These are phyloP conservation scores for Papilio helenus DNA, from an alignment of 1,140 invertebrate genomes.

Conservation along the genomic window DNA sequence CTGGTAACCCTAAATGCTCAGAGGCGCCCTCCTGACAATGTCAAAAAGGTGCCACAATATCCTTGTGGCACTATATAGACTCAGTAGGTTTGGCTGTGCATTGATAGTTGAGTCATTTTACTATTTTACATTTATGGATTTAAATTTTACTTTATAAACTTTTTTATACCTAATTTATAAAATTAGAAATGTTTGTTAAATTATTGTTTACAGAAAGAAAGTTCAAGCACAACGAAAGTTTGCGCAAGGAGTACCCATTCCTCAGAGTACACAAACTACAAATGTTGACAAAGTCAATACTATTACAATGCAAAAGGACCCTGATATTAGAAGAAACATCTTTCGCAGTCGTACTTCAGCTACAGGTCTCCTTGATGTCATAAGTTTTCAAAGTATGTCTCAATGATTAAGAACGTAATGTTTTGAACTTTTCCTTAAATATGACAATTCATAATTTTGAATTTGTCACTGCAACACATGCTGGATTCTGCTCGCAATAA, in stretches of 20 bases:
- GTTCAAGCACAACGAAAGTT: conserved; percentile 15
- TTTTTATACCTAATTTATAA: background rate
- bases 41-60: no score
- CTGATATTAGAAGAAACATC: background rate
- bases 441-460: background rate
- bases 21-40: no score
- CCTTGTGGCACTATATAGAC: no score
- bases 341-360: background rate
- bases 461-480: background rate
- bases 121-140: no score
- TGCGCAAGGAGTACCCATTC: background rate
- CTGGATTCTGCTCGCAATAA: no score
- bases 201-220: background rate
- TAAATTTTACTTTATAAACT: background rate
- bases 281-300: background rate
- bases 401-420: background rate
- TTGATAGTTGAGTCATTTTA: no score
- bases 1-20: no score
- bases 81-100: no score
- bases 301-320: background rate
- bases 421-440: background rate
- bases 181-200: background rate
- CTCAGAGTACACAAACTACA: background rate
- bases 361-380: background rate
- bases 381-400: conserved; percentile 2